Conservation (phyloP, 2,113 vertebrate genomes). For the Artemisiospiza belli region DNA sequence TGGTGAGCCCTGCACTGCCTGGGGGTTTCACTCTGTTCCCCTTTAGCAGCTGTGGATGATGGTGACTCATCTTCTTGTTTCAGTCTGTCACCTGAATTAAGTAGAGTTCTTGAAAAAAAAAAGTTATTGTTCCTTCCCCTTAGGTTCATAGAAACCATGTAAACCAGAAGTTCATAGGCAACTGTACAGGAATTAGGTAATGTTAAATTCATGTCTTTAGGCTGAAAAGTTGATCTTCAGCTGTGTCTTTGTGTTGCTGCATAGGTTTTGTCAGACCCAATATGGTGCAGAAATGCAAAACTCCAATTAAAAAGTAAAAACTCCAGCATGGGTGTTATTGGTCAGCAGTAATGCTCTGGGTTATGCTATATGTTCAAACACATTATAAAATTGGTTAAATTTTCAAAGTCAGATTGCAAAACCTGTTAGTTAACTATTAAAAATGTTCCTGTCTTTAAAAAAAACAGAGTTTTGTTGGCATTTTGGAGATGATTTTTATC, state of each 20-base stretch:
- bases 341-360: background rate
- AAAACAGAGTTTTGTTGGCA: background rate
- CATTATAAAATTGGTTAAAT: background rate
- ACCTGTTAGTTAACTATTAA: background rate
- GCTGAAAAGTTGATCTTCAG: background rate
- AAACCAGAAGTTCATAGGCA: background rate
- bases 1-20: background rate
- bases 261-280: accelerated
- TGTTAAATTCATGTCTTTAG: background rate
- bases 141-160: background rate
- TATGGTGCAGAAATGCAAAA: background rate
- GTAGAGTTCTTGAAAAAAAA: background rate
- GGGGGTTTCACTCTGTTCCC: background rate
- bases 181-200: background rate
- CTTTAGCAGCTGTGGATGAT: background rate
- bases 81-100: background rate
- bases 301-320: background rate
- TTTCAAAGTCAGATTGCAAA: background rate
- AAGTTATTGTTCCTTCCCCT: background rate
- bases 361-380: background rate
- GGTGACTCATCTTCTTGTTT: background rate
- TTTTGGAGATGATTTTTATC: background rate
- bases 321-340: accelerated
- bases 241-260: background rate
- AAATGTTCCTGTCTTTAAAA: background rate